Conservation (phyloP, 2,113 vertebrate species). For the Neofelis nebulosa region DNA sequence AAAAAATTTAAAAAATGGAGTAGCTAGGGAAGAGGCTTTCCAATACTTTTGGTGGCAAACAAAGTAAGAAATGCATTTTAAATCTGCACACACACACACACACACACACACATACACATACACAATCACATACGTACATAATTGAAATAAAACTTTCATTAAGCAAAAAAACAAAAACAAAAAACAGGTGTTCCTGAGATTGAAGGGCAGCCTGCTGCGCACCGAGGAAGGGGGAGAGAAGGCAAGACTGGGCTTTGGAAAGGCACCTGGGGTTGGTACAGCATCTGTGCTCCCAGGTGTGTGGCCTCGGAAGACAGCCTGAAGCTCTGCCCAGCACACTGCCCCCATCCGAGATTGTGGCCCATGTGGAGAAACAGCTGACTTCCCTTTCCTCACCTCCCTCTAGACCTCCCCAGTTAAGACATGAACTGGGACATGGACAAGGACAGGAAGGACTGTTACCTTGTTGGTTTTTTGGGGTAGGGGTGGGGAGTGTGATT, state of each 20-base stretch:
- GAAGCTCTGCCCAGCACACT: neutral
- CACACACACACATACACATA: too few species aligned
- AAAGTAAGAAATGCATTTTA: constrained; percentile 7
- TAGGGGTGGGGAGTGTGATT: accelerated
- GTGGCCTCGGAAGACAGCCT: neutral
- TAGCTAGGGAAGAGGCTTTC: neutral
- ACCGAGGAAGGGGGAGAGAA: neutral
- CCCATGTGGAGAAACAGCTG: neutral
- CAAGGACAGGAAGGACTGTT: neutral
- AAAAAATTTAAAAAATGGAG: neutral
- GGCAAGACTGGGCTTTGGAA: accelerated
- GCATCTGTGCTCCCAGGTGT: neutral
- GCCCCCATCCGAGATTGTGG: neutral
- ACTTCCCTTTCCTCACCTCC: accelerated
- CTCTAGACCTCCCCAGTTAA: accelerated
- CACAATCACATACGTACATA: neutral
- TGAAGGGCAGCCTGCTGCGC: accelerated
- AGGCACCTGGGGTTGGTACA: neutral
- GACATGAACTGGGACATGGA: accelerated
- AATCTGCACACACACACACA: neutral
- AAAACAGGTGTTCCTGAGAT: neutral
- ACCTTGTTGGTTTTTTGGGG: neutral
- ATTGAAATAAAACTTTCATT: neutral
- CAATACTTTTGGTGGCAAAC: neutral
- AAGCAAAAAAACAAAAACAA: neutral